Conservation (phyloP, 2,797 vertebrate genomes). For the Ibycter americanus region DNA sequence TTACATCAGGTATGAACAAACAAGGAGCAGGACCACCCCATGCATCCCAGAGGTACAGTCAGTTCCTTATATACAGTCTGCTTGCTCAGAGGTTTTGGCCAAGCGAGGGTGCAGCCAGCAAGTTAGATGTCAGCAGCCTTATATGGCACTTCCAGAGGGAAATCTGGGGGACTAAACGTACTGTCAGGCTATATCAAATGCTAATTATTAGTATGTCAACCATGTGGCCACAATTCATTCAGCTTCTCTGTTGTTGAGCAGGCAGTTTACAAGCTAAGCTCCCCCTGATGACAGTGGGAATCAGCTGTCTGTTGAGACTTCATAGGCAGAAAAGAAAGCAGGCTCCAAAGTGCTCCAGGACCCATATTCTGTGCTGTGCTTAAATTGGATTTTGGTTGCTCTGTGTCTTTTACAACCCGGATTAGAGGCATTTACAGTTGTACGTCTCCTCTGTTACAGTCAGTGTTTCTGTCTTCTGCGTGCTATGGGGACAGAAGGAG, state of each 20-base stretch:
- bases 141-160: neutral
- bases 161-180: neutral
- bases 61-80: neutral
- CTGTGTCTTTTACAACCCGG: neutral
- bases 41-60: neutral
- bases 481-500: neutral
- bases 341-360: neutral
- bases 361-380: fast-evolving
- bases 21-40: neutral
- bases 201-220: neutral
- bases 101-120: neutral
- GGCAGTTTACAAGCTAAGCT: neutral
- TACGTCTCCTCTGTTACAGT: neutral
- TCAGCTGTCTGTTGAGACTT: neutral
- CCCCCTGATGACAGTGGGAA: neutral
- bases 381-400: neutral
- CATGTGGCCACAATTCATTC: neutral
- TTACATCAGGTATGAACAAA: neutral
- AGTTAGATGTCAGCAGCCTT: neutral
- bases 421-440: neutral
- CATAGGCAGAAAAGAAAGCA: neutral
- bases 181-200: neutral
- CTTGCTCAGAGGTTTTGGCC: neutral
- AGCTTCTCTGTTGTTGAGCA: neutral
- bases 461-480: fast-evolving